Conservation (phyloP, 2,113 vertebrate genomes). For the Mormyrus lacerda region DNA sequence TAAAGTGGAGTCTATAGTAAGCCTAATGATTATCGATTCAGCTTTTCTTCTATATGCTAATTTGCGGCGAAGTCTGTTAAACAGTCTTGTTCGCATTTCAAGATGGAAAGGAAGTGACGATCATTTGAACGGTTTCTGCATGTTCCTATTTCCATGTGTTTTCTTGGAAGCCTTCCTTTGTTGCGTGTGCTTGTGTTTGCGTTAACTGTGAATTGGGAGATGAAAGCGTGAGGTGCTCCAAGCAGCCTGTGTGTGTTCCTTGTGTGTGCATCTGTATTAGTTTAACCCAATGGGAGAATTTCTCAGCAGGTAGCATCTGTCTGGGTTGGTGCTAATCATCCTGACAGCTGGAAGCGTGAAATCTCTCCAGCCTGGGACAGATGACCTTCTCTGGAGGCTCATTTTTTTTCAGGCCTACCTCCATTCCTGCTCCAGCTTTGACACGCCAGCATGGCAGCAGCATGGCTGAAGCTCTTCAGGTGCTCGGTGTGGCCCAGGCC, state of each 20-base stretch:
- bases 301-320: slow-evolving; percentile 13
- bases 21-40: neutral
- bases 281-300: slow-evolving; percentile 11
- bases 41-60: neutral
- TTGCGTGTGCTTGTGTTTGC: neutral
- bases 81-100: neutral
- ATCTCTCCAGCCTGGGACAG: slow-evolving; percentile 10
- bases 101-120: neutral
- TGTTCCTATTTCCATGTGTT: neutral
- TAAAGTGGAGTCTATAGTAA: neutral
- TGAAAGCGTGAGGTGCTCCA: neutral
- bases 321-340: slow-evolving; percentile 12
- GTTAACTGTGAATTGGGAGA: neutral
- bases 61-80: neutral
- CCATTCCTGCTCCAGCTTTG: slow-evolving; percentile 4
- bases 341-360: slow-evolving; percentile 10
- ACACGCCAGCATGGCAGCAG: neutral
- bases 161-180: neutral
- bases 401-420: neutral
- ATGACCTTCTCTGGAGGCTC: neutral
- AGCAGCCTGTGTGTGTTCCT: neutral
- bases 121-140: neutral
- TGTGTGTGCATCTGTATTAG: slow-evolving; percentile 8
- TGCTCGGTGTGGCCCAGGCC: neutral
- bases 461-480: neutral